A percentile compares a stretch with the other conserved stretches of the same genome.
These are phyloP conservation scores for Drosophila serrata DNA, from an alignment of 1,140 invertebrate species.

Conservation along the genomic window DNA sequence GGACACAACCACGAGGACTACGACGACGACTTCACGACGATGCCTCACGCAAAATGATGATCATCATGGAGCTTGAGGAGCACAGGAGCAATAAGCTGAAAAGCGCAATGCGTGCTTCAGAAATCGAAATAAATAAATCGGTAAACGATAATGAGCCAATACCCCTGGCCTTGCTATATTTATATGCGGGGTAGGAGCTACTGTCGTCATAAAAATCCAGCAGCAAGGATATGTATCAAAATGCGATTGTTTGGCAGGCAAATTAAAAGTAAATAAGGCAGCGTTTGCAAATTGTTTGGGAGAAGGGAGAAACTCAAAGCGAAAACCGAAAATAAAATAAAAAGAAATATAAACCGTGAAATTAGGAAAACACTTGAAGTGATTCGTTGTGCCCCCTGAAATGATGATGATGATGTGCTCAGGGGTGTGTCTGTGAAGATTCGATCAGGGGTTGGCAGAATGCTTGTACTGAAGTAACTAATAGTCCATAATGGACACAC, in stretches of 20 bases:
- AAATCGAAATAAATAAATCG: slow-evolving; percentile 73
- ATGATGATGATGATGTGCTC: neutral
- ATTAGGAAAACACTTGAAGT: slow-evolving; percentile 79
- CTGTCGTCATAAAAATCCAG: slow-evolving; percentile 58
- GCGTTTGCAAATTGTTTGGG: slow-evolving; percentile 26
- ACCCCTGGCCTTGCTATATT: neutral
- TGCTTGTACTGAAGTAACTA: slow-evolving; percentile 32
- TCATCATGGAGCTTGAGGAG: slow-evolving; percentile 27
- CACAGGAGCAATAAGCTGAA: slow-evolving; percentile 49
- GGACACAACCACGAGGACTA: slow-evolving; percentile 60
- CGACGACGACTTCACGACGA: slow-evolving; percentile 61
- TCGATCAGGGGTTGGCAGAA: slow-evolving; percentile 15
- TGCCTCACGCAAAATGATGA: slow-evolving; percentile 69
- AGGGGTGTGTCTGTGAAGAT: slow-evolving; percentile 22
- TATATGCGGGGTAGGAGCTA: slow-evolving; percentile 22
- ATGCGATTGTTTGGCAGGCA: slow-evolving; percentile 67
- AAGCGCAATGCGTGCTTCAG: slow-evolving; percentile 51
- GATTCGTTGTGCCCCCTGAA: slow-evolving; percentile 62
- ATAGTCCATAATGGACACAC: slow-evolving; percentile 63
- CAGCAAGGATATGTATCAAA: slow-evolving; percentile 49
- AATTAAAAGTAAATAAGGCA: slow-evolving; percentile 83
- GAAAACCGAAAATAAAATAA: slow-evolving; percentile 42
- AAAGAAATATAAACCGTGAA: slow-evolving; percentile 71
- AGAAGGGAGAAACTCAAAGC: neutral
- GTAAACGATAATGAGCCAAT: slow-evolving; percentile 48